Base-by-base conservation (phyloP, 2,888 invertebrate species). In the Alcis repandata region DNA sequence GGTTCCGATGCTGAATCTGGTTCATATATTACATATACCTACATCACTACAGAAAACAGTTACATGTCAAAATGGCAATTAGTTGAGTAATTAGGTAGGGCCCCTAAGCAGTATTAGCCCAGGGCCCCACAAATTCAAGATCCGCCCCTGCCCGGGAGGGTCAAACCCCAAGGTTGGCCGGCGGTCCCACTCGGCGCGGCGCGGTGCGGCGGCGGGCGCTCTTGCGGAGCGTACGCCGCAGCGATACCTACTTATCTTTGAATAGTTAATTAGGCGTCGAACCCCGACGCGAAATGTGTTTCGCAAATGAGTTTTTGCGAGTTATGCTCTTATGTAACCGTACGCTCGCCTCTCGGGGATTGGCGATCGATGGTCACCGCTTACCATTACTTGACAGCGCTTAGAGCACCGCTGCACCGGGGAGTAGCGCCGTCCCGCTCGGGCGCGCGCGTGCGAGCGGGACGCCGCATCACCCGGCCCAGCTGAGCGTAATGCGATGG, bases 221-320 rank as follows among this genome's bases (percentile, higher is more conserved):
- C 53, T 27, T 27, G 38, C 51, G 46, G 45, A 61, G 32, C 61
- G 65, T 41, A 41, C 38, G 56, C 64, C 64, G 51, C 60, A 56
- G 43, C 59, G 36, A 60, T 71, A 69, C 69, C 69, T 75, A 72
- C 72, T 75, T 76, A 78, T 76, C 78, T 75, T 56, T 79, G 74
- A 81, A 80, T 79, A 78, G 74, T 75, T 81, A 79, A 82, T 81
- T 80, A 79, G 74, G 67, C 70, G 67, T 63, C 71, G 67, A 72
- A 71, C 48, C 69, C 60, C 71, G 69, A 72, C 72, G 69, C 67
- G 59, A 67, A 68, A 64, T 70, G 73, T 73, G 74, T 76, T 79
- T 77, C 69, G 76, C 76, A 79, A 81, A 82, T 81, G 72, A 77
- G 81, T 82, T 79, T 83, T 77, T 72, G 76, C 75, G 69, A 72